Conservation (phyloP, 1,140 invertebrate genomes). For the Drosophila quadrilineata region DNA sequence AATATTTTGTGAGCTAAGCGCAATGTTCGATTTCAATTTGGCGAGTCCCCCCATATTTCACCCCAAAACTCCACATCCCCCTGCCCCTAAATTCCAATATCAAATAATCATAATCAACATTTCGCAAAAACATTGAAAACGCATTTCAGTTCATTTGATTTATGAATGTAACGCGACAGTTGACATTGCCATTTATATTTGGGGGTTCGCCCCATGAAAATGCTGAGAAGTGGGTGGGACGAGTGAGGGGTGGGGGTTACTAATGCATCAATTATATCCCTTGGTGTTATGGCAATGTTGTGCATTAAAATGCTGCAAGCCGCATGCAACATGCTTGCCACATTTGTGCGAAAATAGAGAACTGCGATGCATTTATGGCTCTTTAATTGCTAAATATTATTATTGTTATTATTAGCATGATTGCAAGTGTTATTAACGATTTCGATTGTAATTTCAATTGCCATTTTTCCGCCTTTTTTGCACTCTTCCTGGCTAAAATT, state of each 20-base stretch:
- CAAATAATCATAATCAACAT: constrained; percentile 75
- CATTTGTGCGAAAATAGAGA: constrained; percentile 25
- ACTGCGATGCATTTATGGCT: constrained; percentile 50
- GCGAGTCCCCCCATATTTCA: background rate
- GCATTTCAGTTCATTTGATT: constrained; percentile 75
- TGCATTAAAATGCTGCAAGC: constrained; percentile 53
- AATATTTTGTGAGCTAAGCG: constrained; percentile 69
- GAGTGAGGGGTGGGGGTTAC: constrained; percentile 11
- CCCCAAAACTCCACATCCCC: background rate
- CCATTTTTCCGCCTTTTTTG: background rate
- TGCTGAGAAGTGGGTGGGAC: background rate
- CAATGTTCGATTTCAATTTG: constrained; percentile 28
- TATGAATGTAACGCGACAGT: constrained; percentile 67
- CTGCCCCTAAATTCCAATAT: constrained; percentile 29
- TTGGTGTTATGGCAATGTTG: constrained; percentile 17
- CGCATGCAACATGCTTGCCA: constrained; percentile 30
- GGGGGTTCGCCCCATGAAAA: too few species aligned
- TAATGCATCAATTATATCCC: constrained; percentile 73
- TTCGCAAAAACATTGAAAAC: constrained; percentile 64
- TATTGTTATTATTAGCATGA: constrained; percentile 23
- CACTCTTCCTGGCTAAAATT: too few species aligned
- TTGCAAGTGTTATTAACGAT: constrained; percentile 26
- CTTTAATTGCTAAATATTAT: constrained; percentile 62
- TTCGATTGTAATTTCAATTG: constrained; percentile 22
- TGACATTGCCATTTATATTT: constrained; percentile 42